Evolutionary conservation across 2,797 vertebrate species (phyloP).

Genomic region (Bradypodion ventrale): DNA sequence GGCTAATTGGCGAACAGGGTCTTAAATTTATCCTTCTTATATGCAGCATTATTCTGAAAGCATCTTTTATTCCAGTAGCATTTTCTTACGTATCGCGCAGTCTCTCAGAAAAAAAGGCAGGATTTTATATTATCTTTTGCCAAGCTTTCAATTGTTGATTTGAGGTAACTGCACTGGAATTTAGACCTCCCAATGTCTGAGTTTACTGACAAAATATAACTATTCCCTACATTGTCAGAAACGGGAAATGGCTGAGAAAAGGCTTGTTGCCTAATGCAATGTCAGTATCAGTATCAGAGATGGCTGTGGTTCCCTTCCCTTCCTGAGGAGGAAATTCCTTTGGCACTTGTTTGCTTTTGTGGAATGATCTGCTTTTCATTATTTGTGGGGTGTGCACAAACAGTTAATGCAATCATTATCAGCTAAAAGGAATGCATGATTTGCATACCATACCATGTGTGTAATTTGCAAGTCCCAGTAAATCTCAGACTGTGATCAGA

Average conservation of each 20-base stretch:
- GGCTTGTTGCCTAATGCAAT: not conserved
- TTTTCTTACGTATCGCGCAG: not conserved
- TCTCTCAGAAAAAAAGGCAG: not conserved
- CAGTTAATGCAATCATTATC: slow-evolving; percentile 49
- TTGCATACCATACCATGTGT: slow-evolving; percentile 38
- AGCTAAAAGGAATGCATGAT: slow-evolving; percentile 32
- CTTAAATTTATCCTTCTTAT: not conserved
- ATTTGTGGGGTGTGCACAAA: slow-evolving; percentile 23
- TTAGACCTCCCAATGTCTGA: not conserved
- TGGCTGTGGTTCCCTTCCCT: rapidly evolving
- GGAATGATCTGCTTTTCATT: slow-evolving; percentile 32
- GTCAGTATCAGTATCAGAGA: not conserved
- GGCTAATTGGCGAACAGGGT: not conserved
- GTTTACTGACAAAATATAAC: slow-evolving; percentile 25
- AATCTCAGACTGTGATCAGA: slow-evolving; percentile 50
- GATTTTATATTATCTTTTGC: not conserved
- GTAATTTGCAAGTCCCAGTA: slow-evolving; percentile 34
- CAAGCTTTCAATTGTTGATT: not conserved
- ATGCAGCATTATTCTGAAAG: not conserved
- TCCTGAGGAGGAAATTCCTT: slow-evolving; percentile 3
- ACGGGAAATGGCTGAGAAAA: slow-evolving; percentile 16
- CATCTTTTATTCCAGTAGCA: not conserved
- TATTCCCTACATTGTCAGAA: not conserved
- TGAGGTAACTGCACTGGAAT: not conserved
- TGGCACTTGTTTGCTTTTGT: not conserved